A percentile compares a stretch with the other conserved stretches of the same genome.
phyloP scores from a whole-genome alignment of 2,888 invertebrate genomes.

The Arge pagana region DNA sequence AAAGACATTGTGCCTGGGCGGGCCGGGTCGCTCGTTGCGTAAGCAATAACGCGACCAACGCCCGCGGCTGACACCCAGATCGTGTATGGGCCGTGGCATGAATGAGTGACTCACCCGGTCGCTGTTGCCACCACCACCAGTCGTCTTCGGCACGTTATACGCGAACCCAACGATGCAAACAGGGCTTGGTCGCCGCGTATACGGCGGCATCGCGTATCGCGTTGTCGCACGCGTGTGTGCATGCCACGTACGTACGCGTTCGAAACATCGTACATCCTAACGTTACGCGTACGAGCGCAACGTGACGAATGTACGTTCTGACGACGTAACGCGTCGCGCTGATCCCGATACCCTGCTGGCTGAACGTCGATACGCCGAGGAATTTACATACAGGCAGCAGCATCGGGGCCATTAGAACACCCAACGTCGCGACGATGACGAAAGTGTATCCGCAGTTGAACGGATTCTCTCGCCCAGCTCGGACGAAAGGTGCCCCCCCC shows the following conservation, averaged over 20 bases:
- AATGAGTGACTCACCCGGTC: constrained; percentile 45
- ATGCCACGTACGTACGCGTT: no score
- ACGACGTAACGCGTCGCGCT: constrained; percentile 10
- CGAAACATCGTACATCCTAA: no score
- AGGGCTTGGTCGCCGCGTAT: constrained; percentile 16
- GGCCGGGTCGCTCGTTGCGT: constrained; percentile 34
- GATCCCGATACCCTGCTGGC: constrained; percentile 3
- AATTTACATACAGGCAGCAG: no score
- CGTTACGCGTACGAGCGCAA: no score
- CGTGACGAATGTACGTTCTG: background rate
- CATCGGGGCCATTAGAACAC: constrained; percentile 12
- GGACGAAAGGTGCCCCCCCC: no score
- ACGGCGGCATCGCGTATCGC: no score
- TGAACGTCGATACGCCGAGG: background rate
- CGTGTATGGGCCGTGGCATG: constrained; percentile 35
- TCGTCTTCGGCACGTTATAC: no score
- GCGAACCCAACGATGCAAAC: no score
- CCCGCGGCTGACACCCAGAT: constrained; percentile 37
- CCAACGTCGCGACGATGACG: constrained; percentile 1
- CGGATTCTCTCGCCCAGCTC: no score
- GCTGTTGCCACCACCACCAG: constrained; percentile 25
- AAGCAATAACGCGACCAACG: constrained; percentile 43
- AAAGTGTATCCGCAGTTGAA: constrained; percentile 18
- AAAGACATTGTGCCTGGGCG: no score
- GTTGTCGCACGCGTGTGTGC: no score